Conservation (phyloP, 2,113 vertebrate species). For the Glaucomys volans region DNA sequence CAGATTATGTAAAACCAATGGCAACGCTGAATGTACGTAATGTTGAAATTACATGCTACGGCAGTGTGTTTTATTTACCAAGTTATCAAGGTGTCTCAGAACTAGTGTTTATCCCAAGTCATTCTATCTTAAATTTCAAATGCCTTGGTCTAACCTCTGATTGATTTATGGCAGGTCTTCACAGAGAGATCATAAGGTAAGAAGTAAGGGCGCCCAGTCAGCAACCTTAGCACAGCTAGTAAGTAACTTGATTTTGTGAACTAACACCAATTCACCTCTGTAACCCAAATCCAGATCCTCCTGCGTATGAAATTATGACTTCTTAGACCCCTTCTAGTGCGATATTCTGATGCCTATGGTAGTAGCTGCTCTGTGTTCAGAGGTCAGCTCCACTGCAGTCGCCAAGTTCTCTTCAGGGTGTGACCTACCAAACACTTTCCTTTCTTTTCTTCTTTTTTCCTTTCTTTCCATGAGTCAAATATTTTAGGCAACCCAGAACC, state of each 20-base stretch:
- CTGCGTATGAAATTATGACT: neutral
- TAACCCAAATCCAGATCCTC: neutral
- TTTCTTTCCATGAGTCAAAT: neutral
- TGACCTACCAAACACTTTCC: neutral
- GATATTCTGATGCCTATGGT: neutral
- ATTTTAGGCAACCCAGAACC: neutral
- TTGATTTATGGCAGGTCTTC: neutral
- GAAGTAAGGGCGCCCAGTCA: neutral
- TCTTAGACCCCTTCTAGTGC: neutral
- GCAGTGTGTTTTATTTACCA: neutral
- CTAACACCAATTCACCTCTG: neutral
- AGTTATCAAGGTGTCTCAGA: neutral
- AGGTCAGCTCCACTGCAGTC: neutral
- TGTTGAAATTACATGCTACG: neutral
- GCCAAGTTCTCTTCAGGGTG: neutral
- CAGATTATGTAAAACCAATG: neutral
- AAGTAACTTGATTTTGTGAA: neutral
- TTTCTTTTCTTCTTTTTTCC: too few relatives aligned
- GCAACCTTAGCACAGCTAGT: neutral
- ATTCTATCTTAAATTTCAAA: conserved; percentile 8
- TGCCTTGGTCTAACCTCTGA: neutral
- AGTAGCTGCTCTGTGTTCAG: neutral
- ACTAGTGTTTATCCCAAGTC: neutral
- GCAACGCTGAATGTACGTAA: neutral
- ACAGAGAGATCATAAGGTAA: neutral